A percentile compares a stretch with the other conserved stretches of the same genome.
These are phyloP conservation scores for Sinocyclocheilus rhinocerous DNA, from an alignment of 2,113 vertebrate species.

Conservation along the genomic window DNA sequence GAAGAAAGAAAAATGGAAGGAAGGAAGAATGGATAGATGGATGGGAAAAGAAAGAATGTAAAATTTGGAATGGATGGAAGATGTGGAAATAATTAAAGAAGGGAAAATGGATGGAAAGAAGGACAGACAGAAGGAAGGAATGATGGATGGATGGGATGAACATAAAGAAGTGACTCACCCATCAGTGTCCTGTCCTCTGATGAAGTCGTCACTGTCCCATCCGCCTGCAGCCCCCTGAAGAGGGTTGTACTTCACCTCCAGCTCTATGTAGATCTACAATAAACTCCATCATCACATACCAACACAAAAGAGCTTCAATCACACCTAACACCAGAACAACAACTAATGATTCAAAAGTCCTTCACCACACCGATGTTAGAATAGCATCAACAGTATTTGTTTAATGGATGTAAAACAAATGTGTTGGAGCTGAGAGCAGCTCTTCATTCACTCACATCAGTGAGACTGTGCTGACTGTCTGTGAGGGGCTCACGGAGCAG, in stretches of 20 bases:
- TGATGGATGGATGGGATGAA: neutral
- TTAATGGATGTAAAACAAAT: neutral
- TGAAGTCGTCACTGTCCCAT: constrained; percentile 85
- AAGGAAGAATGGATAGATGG: neutral
- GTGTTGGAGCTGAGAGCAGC: neutral
- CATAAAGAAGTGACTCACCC: constrained; percentile 58
- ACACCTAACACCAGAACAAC: neutral
- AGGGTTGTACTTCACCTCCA: constrained; percentile 88
- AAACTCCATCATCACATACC: neutral
- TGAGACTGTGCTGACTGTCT: constrained; percentile 81
- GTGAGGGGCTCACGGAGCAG: constrained; percentile 82
- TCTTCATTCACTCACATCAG: constrained; percentile 75
- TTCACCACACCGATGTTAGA: neutral
- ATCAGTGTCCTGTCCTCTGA: constrained; percentile 64
- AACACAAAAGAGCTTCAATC: neutral
- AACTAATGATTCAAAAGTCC: neutral
- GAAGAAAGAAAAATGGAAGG: too few relatives aligned
- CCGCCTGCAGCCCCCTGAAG: constrained; percentile 82
- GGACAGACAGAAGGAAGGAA: neutral
- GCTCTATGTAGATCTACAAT: constrained; percentile 85
- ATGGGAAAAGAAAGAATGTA: neutral
- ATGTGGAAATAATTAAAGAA: too few relatives aligned
- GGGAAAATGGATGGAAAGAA: neutral
- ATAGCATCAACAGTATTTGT: neutral
- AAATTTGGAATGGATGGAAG: neutral